Conservation (phyloP, 2,888 invertebrate genomes). For the Orgyia antiqua region DNA sequence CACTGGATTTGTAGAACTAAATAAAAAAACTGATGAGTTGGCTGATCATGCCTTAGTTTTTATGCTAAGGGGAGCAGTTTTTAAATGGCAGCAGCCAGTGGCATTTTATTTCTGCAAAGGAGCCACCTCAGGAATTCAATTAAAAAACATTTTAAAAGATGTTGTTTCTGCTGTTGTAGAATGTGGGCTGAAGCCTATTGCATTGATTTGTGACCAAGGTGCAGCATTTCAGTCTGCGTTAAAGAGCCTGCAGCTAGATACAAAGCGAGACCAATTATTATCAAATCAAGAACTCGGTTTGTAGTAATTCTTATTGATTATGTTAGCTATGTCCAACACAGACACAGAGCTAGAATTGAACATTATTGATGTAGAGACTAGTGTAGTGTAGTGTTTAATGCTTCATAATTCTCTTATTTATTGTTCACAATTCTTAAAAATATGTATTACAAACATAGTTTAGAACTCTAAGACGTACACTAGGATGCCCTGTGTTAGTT, state of each 20-base stretch:
- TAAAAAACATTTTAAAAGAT: not conserved
- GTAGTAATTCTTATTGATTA: not conserved
- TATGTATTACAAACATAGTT: not conserved
- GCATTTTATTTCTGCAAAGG: conserved; percentile 6
- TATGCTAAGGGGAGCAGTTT: conserved; percentile 5
- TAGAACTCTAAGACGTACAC: no score
- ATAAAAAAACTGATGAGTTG: conserved; percentile 1
- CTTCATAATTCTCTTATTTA: not conserved
- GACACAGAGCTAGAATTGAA: not conserved
- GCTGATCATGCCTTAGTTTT: conserved; percentile 8
- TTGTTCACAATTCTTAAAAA: not conserved
- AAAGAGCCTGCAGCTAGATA: not conserved
- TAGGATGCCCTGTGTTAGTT: no score
- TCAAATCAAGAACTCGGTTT: not conserved
- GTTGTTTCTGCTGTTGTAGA: not conserved
- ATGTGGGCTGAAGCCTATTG: not conserved
- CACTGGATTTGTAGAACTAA: conserved; percentile 4
- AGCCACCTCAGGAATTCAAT: not conserved
- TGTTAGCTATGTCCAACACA: not conserved
- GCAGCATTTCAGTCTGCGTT: conserved; percentile 2
- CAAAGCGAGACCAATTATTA: not conserved
- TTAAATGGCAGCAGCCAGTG: conserved; percentile 5
- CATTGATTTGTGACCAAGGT: conserved; percentile 3
- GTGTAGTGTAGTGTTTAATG: not conserved
- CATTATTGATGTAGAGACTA: not conserved